Percentiles rank a stretch among this genome's conserved stretches.
These are phyloP conservation scores for Eremophila alpestris DNA, from an alignment of 2,797 vertebrate genomes.

Conservation along the genomic window DNA sequence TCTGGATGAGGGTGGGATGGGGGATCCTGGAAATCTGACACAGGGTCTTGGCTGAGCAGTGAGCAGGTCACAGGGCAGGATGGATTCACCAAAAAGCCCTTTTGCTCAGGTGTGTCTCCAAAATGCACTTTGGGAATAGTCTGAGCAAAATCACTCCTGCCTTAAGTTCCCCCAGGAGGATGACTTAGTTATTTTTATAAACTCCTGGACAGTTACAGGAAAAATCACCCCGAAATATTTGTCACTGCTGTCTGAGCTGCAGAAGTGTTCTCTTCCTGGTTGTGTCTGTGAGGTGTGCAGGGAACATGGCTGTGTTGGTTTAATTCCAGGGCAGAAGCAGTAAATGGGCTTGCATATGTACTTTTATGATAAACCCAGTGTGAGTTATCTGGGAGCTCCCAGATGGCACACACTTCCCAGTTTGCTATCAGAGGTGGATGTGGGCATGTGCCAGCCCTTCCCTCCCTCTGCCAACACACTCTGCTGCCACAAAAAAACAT, in stretches of 20 bases:
- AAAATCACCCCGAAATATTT: neutral
- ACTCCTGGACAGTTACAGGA: neutral
- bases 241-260: neutral
- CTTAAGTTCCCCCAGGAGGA: neutral
- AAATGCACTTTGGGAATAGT: neutral
- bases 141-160: neutral
- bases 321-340: neutral
- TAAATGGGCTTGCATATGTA: neutral
- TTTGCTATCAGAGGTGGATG: neutral
- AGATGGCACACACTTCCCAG: neutral
- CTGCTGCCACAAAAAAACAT: neutral
- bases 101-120: neutral
- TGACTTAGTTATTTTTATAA: neutral
- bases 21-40: neutral
- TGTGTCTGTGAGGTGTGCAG: neutral
- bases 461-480: neutral
- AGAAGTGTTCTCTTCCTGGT: neutral
- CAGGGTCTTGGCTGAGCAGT: neutral
- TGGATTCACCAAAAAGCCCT: neutral
- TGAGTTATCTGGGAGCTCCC: neutral
- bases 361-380: neutral
- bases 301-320: neutral
- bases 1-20: fast-evolving
- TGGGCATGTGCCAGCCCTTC: neutral
- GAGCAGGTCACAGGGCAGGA: neutral